Evolutionary conservation across 2,113 vertebrate species (phyloP), one percentile per base, ranked within the genome.

Genomic region (Syngnathus typhle): DNA sequence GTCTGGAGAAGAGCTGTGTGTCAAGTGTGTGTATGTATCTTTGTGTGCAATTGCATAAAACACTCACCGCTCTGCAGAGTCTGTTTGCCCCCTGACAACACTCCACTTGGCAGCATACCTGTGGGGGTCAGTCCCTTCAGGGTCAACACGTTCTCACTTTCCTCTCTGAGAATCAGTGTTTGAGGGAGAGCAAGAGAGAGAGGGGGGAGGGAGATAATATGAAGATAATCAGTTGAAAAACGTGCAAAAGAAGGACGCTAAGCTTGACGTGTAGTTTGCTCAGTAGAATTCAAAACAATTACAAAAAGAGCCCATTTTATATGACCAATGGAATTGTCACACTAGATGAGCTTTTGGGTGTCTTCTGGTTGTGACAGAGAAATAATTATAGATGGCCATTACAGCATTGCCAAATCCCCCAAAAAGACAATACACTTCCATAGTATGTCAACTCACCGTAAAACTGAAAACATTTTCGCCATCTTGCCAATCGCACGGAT

Each of bases 71-170:
- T 93, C 85, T 93, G 91, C 77, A 93, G 86, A 67, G 92, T 93
- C 86, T 92, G 91, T 66, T 92, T 92, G 66, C 92, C 92, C 66
- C 92, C 92, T 64, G 92, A 89, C 59, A 93, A 79, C 32, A 93
- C 92, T 68, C 92, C 92, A 11, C 91, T 93, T 65, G 92, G 92
- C 81, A 93, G 81, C 92, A 93, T 93, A 70, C 92, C 92, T 16
- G 92, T 93, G 1, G 92, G 92, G 41, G 92, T 93, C 80, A 93
- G 75, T 8, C 92, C 92, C 79, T 93, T 93, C 73, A 93, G 89
- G 64, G 92, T 93, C 87, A 93, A 79, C 71, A 93, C 92, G 43
- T 92, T 93, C 88, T 93, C 92, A 73, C 92, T 93, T 78, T 93
- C 92, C 88, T 93, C 92, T 81, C 92, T 92, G 82, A 62, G 60